phyloP scores from a whole-genome alignment of 2,888 invertebrate species.

The Campoplex capitator region DNA sequence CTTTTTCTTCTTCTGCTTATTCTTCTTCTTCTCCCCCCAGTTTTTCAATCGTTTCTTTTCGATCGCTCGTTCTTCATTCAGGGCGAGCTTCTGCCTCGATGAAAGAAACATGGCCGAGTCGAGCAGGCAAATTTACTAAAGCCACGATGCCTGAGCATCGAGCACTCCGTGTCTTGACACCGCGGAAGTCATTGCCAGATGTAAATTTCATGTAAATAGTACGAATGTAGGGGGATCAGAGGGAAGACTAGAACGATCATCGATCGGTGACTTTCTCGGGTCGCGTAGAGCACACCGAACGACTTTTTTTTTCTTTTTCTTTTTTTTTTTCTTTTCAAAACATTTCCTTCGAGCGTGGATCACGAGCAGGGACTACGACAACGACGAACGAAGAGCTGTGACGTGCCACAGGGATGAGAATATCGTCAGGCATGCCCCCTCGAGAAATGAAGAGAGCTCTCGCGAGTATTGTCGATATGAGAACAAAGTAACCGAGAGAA shows the following conservation, averaged over 20 bases:
- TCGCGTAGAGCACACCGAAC: conserved; percentile 64
- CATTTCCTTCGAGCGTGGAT: conserved; percentile 19
- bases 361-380: conserved; percentile 51
- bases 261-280: conserved; percentile 72
- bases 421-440: conserved; percentile 44
- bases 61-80: conserved; percentile 27
- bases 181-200: conserved; percentile 72
- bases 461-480: conserved; percentile 28
- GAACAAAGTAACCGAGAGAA: conserved; percentile 39
- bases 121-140: conserved; percentile 40
- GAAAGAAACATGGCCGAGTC: conserved; percentile 16
- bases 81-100: conserved; percentile 14
- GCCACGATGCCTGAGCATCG: conserved; percentile 24
- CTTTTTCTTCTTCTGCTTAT: conserved; percentile 59
- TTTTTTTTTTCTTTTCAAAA: too few relatives aligned
- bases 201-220: conserved; percentile 79
- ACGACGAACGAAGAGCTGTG: conserved; percentile 46
- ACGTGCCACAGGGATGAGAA: conserved; percentile 36
- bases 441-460: conserved; percentile 20
- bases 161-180: conserved; percentile 41
- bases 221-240: conserved; percentile 57
- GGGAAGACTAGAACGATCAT: conserved; percentile 61
- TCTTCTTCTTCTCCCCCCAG: conserved; percentile 44
- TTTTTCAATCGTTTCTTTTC: conserved; percentile 17
- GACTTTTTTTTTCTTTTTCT: too few relatives aligned